Base-by-base conservation (phyloP, 2,113 vertebrate species). In the Andinoacara biseriatus region DNA sequence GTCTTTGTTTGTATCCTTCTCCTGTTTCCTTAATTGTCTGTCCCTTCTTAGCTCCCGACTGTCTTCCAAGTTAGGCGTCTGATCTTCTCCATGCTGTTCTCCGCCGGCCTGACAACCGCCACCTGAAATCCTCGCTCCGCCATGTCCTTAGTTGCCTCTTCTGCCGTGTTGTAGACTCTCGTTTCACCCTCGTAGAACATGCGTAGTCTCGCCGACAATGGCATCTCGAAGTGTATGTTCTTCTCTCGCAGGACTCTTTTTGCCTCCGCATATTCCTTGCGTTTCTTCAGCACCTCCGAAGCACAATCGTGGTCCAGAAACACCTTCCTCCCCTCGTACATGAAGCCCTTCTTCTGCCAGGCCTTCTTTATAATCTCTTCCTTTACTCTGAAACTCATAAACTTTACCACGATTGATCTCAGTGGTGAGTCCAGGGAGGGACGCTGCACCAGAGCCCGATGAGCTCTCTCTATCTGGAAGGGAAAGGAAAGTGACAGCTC, bases 101-200 rank as follows among this genome's bases (percentile, higher is more conserved):
- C 33, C 33, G 33, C 33, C 5, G 7, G 33, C 7, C 33, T 33
- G 33, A 33, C 7, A 5, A 33, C 33, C 33, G 5, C 33, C 33
- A 33, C 33, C 33, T 33, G 33, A 6, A 33, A 7, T 31, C 3
- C 3, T 31, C 5, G 29, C 29, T 31, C 29, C 29, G 5, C 54
- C 81, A 77, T 77, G 14, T 77, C 81, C 17, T 18, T 65, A 4
- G 60, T 77, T 4, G 54, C 61, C 14, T 83, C 74, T 38, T 33
- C 26, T 3, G 26, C 60, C 1, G 59, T 46, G 4, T 33, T n/a
- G 24, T 76, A 65, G 4, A 82, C 4, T 2, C 3, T 2, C 1
- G 17, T 58, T 5, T 29, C 38, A 31, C 14, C 57, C n/a, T 74
- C 26, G 10, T 81, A 60, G n/a, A 74, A 74, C 1, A 59, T 57